phyloP scores from a whole-genome alignment of 2,797 vertebrate genomes.

The Babyrousa celebensis region DNA sequence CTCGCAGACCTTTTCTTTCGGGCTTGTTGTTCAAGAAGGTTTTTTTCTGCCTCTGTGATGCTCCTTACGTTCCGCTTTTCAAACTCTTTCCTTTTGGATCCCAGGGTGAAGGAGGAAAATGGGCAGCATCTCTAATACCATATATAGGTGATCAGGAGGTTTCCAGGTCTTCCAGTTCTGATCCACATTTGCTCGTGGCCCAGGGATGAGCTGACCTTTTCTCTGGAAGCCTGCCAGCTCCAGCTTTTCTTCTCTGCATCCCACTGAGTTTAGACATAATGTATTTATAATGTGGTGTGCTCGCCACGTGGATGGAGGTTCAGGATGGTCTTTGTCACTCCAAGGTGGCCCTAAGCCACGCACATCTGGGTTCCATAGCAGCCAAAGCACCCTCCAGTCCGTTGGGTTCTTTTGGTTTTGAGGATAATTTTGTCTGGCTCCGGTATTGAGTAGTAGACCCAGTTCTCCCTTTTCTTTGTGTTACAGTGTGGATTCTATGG shows the following conservation, averaged over 20 bases:
- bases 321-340: not conserved
- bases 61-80: not conserved
- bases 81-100: conserved; percentile 34
- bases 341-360: rapidly evolving
- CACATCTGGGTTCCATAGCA: conserved; percentile 51
- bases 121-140: not conserved
- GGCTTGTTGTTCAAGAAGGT: not conserved
- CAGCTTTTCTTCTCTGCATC: not conserved
- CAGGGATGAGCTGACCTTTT: not conserved
- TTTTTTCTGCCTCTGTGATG: not conserved
- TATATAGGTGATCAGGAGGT: not conserved
- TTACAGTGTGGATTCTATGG: not conserved
- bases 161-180: not conserved
- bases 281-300: not conserved
- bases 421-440: conserved; percentile 58
- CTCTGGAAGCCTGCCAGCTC: not conserved
- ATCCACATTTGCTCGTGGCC: not conserved
- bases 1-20: not conserved
- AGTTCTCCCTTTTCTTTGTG: not conserved
- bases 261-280: not conserved
- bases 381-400: not conserved
- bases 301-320: not conserved
- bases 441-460: not conserved
- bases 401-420: conserved; percentile 58
- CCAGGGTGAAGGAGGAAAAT: not conserved